phyloP scores from a whole-genome alignment of 2,888 invertebrate genomes.

The Drosophila parthenogenetica region DNA sequence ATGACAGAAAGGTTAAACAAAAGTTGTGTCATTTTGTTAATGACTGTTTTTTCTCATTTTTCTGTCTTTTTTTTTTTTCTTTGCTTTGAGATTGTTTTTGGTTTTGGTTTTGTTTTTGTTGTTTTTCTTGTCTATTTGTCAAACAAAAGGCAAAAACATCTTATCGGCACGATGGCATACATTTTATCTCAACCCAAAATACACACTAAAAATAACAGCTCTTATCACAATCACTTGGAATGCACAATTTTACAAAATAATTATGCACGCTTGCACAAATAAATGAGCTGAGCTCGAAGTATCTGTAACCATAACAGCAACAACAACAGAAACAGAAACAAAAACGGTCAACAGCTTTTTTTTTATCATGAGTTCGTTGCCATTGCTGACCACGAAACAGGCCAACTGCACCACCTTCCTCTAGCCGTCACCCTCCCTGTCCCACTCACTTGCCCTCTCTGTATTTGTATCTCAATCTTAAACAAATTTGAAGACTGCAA shows the following conservation, averaged over 20 bases:
- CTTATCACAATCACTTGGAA: constrained; percentile 69
- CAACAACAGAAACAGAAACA: constrained; percentile 1
- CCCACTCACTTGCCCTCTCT: background rate
- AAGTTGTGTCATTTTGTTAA: constrained; percentile 63
- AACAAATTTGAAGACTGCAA: constrained; percentile 41
- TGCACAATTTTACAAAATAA: constrained; percentile 72
- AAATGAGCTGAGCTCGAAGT: constrained; percentile 52
- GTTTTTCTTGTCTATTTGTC: constrained; percentile 42
- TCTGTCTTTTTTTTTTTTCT: background rate
- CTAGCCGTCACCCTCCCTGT: constrained; percentile 30
- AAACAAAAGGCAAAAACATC: constrained; percentile 58
- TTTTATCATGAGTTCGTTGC: constrained; percentile 67
- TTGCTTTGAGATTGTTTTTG: constrained; percentile 18
- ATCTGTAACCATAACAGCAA: constrained; percentile 24
- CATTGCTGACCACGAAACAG: constrained; percentile 64
- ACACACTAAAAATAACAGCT: constrained; percentile 44
- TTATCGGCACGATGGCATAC: constrained; percentile 69
- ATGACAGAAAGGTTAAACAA: constrained; percentile 40
- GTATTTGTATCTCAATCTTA: constrained; percentile 48
- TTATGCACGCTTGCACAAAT: constrained; percentile 79
- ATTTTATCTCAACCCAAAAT: constrained; percentile 59
- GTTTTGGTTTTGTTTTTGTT: background rate
- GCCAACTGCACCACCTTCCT: constrained; percentile 34
- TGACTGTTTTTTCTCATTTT: constrained; percentile 31
- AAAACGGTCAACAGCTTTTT: constrained; percentile 49